Evolutionary conservation across 2,888 invertebrate genomes (phyloP), one percentile per base, ranked within the genome.

Genomic region (Panzeria rudis): DNA sequence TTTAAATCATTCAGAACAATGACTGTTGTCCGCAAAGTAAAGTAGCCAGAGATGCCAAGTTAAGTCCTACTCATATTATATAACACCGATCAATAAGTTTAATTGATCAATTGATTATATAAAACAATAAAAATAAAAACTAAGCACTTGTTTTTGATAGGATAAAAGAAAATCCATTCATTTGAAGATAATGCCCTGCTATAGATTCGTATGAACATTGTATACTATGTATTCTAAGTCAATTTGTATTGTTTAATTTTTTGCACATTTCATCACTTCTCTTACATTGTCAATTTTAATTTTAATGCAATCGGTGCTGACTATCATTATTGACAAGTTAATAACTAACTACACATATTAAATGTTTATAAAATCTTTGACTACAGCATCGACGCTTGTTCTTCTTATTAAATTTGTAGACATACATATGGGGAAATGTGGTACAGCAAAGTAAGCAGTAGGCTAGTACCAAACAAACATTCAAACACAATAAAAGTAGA

Each of bases 271-370:
- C n/a, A 9, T 47, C 64, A 23, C 64, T 47, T 59, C 44, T 64
- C 15, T 0, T 13, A 69, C 41, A 32, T 66, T 68, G 61, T 68
- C 41, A 75, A 52, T 59, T 69, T 29, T 56, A 73, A 83, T 69
- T 73, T 0, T 71, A 84, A 79, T 69, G 35, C 23, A 83, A 75
- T 79, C 75, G 64, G 38, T 64, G 79, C 66, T 75, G 50, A 47
- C 64, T 50, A 13, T 44, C 75, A 75, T 79, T 84, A 84, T 69
- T 64, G 79, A 75, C 79, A 79, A 62, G 83, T 79, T 78, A 75
- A 61, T 47, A 54, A n/a, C 2, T 47, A 54, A n/a, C 2, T 50
- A 41, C 23, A 56, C 15, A 13, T n/a, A 32, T 35, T 38, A 20
- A 59, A 54, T 61, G 54, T 38, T 35, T 35, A 54, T 56, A 35